phyloP scores from a whole-genome alignment of 2,113 vertebrate species.

The Oophaga pumilio region DNA sequence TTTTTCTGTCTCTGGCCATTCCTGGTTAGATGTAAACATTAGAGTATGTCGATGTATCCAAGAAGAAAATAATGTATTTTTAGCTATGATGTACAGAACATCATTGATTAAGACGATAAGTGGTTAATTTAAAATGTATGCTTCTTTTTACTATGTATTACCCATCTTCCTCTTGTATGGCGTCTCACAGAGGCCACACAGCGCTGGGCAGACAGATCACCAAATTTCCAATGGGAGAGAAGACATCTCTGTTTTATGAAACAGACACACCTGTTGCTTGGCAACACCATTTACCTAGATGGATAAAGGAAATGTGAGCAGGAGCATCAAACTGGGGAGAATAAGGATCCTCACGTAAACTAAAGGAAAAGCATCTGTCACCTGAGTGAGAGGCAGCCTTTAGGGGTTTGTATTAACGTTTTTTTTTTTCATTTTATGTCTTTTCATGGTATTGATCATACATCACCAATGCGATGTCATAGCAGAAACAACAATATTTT shows the following conservation, averaged over 20 bases:
- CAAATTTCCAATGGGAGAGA: slow-evolving; percentile 24
- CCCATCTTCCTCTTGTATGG: background rate
- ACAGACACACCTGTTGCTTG: slow-evolving; percentile 51
- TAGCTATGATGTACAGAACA: background rate
- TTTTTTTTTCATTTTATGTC: slow-evolving; percentile 29
- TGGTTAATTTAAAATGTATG: background rate
- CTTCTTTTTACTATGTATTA: background rate
- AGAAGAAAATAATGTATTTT: background rate
- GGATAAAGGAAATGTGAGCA: slow-evolving; percentile 58
- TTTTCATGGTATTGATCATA: slow-evolving; percentile 30
- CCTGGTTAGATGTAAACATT: too few species aligned
- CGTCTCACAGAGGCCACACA: background rate
- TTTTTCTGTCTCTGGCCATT: too few species aligned
- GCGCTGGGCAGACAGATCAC: slow-evolving; percentile 4
- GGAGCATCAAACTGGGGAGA: slow-evolving; percentile 48
- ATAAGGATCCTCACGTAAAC: slow-evolving; percentile 40
- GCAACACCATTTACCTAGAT: slow-evolving; percentile 56
- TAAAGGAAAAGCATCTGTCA: slow-evolving; percentile 55
- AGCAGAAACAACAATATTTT: slow-evolving; percentile 17
- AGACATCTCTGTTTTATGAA: slow-evolving; percentile 23
- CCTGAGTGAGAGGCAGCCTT: slow-evolving; percentile 31
- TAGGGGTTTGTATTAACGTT: slow-evolving; percentile 32
- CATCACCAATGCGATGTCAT: slow-evolving; percentile 20
- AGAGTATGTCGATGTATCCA: background rate
- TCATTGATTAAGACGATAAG: background rate